Conservation (phyloP, 1,140 invertebrate genomes). For the Mercenaria mercenaria region DNA sequence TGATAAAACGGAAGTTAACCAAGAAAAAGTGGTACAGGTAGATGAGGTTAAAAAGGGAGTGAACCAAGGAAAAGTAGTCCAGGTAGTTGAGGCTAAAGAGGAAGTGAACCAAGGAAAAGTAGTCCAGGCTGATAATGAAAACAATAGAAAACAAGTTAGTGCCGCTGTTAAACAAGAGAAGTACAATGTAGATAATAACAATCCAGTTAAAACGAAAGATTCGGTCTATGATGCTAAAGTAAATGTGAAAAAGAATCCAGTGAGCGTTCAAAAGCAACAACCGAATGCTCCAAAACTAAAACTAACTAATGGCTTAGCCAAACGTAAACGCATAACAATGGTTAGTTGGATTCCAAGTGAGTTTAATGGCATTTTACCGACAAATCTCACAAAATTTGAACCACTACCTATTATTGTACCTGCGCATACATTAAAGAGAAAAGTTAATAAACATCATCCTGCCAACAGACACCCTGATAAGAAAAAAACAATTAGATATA, state of each 20-base stretch:
- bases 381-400: conserved; percentile 44
- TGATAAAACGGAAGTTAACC: too few species aligned
- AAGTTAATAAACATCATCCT: not conserved
- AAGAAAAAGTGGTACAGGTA: too few species aligned
- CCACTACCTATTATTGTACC: conserved; percentile 14
- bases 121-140: too few species aligned
- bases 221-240: not conserved
- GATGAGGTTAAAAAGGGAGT: too few species aligned
- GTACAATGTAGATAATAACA: not conserved
- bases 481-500: not conserved
- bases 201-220: not conserved
- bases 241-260: not conserved
- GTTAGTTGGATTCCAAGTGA: conserved; percentile 50
- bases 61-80: too few species aligned
- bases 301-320: not conserved
- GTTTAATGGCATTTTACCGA: conserved; percentile 47
- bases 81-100: too few species aligned
- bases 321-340: not conserved
- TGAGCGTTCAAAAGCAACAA: not conserved
- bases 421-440: not conserved
- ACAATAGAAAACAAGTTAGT: too few species aligned
- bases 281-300: not conserved
- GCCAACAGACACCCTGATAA: not conserved
- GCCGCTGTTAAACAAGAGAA: too few species aligned
- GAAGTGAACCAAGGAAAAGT: too few species aligned